phyloP scores from a whole-genome alignment of 1,140 invertebrate species.

The Zeugodacus cucurbitae region DNA sequence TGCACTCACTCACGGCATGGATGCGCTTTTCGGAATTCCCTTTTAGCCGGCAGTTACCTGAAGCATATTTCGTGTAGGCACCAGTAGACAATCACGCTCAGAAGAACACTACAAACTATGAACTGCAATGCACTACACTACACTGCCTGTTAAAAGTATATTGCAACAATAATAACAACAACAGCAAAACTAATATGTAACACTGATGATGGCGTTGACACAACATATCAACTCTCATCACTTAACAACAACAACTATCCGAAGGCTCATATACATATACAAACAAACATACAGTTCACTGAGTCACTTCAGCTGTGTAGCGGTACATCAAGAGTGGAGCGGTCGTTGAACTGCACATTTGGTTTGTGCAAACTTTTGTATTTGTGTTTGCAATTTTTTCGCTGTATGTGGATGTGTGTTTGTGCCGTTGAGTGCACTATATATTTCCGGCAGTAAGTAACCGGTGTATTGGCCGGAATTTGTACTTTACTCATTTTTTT shows the following conservation, averaged over 20 bases:
- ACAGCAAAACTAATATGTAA: background rate
- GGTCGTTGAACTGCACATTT: slow-evolving; percentile 31
- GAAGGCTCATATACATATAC: background rate
- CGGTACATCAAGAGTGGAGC: slow-evolving; percentile 19
- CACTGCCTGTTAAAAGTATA: background rate
- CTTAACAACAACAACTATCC: background rate
- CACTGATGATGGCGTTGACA: background rate
- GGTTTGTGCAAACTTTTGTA: background rate
- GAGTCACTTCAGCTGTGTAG: background rate
- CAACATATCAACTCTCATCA: slow-evolving; percentile 1
- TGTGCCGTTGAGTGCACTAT: background rate
- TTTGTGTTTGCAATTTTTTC: background rate
- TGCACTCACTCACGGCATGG: background rate
- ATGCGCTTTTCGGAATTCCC: slow-evolving; percentile 30
- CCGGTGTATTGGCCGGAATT: slow-evolving; percentile 40
- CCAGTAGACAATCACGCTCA: background rate
- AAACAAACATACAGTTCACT: background rate
- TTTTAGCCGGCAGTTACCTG: background rate
- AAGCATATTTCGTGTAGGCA: background rate
- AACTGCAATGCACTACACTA: background rate
- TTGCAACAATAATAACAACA: background rate
- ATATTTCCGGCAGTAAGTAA: slow-evolving; percentile 34
- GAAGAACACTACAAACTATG: background rate
- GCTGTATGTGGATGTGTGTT: background rate
- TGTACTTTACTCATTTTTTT: background rate